Percentiles rank a stretch among this genome's conserved stretches.
Evolutionary conservation across 1,140 invertebrate species (phyloP).

Genomic region (Drosophila sp.): DNA sequence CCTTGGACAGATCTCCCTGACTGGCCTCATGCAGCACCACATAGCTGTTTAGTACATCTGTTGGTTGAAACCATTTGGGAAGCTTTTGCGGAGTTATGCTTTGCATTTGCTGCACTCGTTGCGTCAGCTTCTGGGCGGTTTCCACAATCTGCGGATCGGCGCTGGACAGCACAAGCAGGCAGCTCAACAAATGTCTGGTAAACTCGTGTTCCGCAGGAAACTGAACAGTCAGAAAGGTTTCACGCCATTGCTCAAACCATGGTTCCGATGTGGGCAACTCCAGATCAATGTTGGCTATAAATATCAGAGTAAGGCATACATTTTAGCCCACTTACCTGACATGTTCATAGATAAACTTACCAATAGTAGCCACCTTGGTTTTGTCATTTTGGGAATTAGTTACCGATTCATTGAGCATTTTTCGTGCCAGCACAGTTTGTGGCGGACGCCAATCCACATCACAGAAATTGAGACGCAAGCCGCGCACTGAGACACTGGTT

Average conservation of each 20-base stretch:
- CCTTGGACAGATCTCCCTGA: slow-evolving; percentile 79
- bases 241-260: slow-evolving; percentile 99
- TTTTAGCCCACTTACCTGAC: neutral
- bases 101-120: slow-evolving; percentile 92
- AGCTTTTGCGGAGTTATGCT: slow-evolving; percentile 90
- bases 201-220: slow-evolving; percentile 98
- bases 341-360: slow-evolving; percentile 51
- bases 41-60: slow-evolving; percentile 93
- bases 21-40: slow-evolving; percentile 93
- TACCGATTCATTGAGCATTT: slow-evolving; percentile 94
- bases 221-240: slow-evolving; percentile 94
- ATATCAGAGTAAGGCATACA: neutral
- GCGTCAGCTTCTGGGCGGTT: slow-evolving; percentile 90
- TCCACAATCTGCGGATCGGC: slow-evolving; percentile 92
- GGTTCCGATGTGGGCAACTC: slow-evolving; percentile 91
- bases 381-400: slow-evolving; percentile 89
- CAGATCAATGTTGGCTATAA: slow-evolving; percentile 85
- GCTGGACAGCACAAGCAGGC: slow-evolving; percentile 94
- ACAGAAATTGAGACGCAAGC: slow-evolving; percentile 92
- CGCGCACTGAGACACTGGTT: slow-evolving; percentile 89
- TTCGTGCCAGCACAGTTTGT: slow-evolving; percentile 92
- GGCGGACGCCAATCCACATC: slow-evolving; percentile 92
- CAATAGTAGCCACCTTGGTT: slow-evolving; percentile 86
- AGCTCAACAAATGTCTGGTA: slow-evolving; percentile 96
- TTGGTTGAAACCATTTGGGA: slow-evolving; percentile 96